A percentile compares a stretch with the other conserved stretches of the same genome.
These are phyloP conservation scores for Acanthornis magna DNA, from an alignment of 2,797 vertebrate species.

Conservation along the genomic window DNA sequence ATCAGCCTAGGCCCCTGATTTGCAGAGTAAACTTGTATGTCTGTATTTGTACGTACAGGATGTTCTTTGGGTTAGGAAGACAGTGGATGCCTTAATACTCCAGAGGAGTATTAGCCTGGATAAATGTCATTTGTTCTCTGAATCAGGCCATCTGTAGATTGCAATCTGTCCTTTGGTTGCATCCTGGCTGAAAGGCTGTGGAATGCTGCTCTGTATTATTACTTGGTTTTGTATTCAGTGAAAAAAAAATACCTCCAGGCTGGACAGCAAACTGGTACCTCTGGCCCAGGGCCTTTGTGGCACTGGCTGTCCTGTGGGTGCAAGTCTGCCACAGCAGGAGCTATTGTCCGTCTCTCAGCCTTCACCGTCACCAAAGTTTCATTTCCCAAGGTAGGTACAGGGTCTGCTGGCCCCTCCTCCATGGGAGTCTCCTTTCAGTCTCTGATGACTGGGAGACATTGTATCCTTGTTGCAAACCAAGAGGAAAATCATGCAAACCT, in stretches of 20 bases:
- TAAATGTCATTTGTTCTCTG: background rate
- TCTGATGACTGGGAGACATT: background rate
- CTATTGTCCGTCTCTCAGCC: background rate
- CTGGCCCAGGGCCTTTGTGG: fast-evolving
- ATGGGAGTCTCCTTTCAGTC: background rate
- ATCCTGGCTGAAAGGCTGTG: background rate
- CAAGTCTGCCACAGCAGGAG: background rate
- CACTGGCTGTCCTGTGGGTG: background rate
- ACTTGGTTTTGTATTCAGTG: background rate
- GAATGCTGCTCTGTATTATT: background rate
- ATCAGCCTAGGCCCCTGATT: background rate
- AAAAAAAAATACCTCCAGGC: background rate
- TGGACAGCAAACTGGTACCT: background rate
- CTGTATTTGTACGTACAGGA: background rate
- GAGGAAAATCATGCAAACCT: background rate
- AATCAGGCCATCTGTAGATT: background rate
- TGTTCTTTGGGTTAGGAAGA: background rate
- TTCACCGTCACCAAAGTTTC: fast-evolving
- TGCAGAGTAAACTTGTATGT: background rate
- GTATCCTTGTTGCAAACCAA: background rate
- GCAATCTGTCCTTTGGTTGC: background rate
- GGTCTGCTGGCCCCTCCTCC: background rate
- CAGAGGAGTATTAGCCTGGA: background rate
- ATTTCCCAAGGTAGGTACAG: fast-evolving
- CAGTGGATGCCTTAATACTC: background rate